These are phyloP conservation scores for Sakesphorus luctuosus DNA, from an alignment of 2,113 vertebrate species.

Conservation along the genomic window DNA sequence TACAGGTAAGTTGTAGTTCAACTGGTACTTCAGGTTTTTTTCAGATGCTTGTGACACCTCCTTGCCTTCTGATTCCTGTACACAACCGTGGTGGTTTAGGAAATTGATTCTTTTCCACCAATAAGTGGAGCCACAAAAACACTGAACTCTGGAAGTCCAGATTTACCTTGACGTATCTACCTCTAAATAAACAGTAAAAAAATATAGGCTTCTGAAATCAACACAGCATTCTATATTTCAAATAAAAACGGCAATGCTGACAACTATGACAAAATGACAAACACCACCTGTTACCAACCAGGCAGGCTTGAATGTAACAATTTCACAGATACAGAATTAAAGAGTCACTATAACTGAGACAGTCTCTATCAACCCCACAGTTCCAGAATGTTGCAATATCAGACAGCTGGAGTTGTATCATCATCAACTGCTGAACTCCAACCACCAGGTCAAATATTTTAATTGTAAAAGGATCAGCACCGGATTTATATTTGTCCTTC, in stretches of 20 bases:
- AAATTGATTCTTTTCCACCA: neutral
- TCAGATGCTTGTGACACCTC: neutral
- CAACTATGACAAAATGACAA: neutral
- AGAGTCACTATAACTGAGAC: neutral
- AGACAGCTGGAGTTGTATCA: neutral
- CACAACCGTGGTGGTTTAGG: neutral
- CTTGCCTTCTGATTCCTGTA: neutral
- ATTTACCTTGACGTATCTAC: neutral
- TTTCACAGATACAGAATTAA: neutral
- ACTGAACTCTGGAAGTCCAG: neutral
- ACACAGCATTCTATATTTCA: neutral
- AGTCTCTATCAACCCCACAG: neutral
- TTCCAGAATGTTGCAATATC: neutral
- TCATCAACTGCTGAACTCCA: neutral
- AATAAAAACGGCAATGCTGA: neutral
- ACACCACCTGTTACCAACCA: neutral
- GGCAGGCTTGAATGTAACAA: neutral
- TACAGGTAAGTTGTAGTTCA: neutral
- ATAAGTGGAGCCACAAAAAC: neutral
- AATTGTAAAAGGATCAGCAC: neutral
- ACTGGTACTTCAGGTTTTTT: fast-evolving
- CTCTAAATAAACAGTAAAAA: neutral
- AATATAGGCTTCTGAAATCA: neutral
- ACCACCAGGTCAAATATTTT: neutral
- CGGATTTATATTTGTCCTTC: neutral